A percentile compares a stretch with the other conserved stretches of the same genome.
Conservation (phyloP, 1,140 invertebrate genomes). For the Ips typographus region DNA sequence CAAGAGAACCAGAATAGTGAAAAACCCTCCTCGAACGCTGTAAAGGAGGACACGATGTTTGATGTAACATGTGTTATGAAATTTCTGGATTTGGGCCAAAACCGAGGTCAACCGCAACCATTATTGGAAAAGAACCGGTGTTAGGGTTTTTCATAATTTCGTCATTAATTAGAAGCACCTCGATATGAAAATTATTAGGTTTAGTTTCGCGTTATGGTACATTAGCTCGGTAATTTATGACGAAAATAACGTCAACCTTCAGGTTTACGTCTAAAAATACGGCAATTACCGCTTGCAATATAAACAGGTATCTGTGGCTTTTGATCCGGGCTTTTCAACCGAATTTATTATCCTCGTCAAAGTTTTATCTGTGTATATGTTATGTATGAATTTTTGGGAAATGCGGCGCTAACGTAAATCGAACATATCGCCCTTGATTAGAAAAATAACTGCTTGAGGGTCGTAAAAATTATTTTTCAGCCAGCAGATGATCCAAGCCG, state of each 20-base stretch:
- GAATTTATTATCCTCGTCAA: neutral
- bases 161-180: no score
- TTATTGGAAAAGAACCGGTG: no score
- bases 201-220: neutral
- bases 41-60: no score
- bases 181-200: neutral
- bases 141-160: no score
- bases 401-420: neutral
- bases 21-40: no score
- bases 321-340: neutral
- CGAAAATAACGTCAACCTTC: conserved; percentile 12
- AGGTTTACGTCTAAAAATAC: conserved; percentile 6
- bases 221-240: conserved; percentile 2
- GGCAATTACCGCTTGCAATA: neutral
- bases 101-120: neutral
- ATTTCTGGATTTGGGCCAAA: conserved; percentile 3
- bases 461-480: neutral
- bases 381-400: no score
- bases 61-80: neutral
- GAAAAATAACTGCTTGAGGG: conserved; percentile 1
- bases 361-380: neutral
- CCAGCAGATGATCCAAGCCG: neutral
- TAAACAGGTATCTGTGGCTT: neutral
- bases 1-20: no score
- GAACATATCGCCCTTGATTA: neutral